Evolutionary conservation across 2,797 vertebrate species (phyloP).

Genomic region (Melopsittacus undulatus): DNA sequence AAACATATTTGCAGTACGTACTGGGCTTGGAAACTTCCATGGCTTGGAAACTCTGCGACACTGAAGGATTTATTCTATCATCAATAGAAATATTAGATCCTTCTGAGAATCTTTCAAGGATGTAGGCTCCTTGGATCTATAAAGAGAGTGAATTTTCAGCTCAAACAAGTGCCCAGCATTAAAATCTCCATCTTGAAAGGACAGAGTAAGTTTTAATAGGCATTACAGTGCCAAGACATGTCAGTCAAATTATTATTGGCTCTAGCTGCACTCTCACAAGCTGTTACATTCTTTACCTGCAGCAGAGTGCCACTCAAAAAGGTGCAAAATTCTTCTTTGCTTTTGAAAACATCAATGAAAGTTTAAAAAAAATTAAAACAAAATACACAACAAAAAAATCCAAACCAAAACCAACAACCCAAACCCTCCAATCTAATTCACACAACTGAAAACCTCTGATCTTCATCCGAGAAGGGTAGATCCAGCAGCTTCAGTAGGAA

Average conservation of each 20-base stretch:
- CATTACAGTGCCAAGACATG: constrained; percentile 59
- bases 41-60: constrained; percentile 13
- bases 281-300: constrained; percentile 81
- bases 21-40: constrained; percentile 48
- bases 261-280: constrained; percentile 67
- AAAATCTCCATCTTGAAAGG: constrained; percentile 57
- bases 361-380: background rate
- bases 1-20: background rate
- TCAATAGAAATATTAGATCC: constrained; percentile 27
- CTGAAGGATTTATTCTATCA: constrained; percentile 50
- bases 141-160: constrained; percentile 52
- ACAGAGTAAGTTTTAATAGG: constrained; percentile 55
- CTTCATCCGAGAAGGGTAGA: background rate
- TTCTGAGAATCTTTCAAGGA: constrained; percentile 41
- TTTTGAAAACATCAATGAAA: constrained; percentile 75
- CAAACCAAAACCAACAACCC: constrained; percentile 12
- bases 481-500: background rate
- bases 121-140: constrained; percentile 3
- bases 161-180: constrained; percentile 29
- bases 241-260: constrained; percentile 77
- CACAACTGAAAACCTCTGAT: constrained; percentile 52
- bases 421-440: constrained; percentile 23
- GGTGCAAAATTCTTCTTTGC: constrained; percentile 78
- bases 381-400: background rate
- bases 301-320: constrained; percentile 69